Evolutionary conservation across 2,113 vertebrate genomes (phyloP).

Genomic region (Hassar affinis): DNA sequence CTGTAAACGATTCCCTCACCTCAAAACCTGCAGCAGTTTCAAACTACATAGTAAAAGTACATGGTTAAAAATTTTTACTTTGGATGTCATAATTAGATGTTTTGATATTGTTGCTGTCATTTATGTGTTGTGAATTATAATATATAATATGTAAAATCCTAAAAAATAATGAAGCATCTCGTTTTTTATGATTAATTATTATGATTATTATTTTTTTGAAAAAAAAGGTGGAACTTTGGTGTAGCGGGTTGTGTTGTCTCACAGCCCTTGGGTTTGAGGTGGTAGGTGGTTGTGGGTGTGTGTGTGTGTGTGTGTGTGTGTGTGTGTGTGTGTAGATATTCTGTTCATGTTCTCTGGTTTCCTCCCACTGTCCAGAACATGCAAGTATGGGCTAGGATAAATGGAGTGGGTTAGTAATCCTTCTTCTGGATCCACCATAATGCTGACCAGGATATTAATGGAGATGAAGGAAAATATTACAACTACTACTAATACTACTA

Average conservation of each 20-base stretch:
- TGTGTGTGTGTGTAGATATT: background rate
- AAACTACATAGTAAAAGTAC: no score
- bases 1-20: background rate
- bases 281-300: no score
- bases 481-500: no score
- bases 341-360: background rate
- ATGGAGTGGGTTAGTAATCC: no score
- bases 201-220: no score
- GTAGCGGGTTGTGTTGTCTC: no score
- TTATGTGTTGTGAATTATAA: background rate
- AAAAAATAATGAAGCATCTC: background rate
- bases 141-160: background rate
- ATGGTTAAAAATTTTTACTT: background rate
- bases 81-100: background rate
- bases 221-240: no score
- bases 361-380: no score
- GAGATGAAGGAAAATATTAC: background rate
- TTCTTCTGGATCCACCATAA: background rate
- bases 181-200: no score
- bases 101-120: background rate
- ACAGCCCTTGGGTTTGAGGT: no score
- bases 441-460: background rate
- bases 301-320: no score
- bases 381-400: no score
- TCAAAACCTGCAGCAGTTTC: background rate